phyloP scores from a whole-genome alignment of 1,140 invertebrate genomes.

The Augochlora pura region DNA sequence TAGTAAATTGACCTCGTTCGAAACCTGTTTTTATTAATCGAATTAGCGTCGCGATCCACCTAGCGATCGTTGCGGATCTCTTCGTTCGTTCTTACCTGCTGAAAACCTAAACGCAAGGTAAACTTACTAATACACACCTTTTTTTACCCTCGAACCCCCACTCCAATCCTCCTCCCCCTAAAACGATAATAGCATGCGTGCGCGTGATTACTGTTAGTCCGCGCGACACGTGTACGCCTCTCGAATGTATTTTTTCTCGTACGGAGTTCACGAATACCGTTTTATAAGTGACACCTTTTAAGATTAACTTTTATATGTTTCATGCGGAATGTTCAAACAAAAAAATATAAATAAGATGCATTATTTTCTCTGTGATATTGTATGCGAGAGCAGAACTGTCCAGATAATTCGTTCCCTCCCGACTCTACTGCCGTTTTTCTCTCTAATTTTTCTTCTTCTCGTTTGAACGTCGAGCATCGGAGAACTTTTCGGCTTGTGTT shows the following conservation, averaged over 20 bases:
- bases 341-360: slow-evolving; percentile 50
- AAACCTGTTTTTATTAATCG: neutral
- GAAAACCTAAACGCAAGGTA: slow-evolving; percentile 5
- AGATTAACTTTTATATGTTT: slow-evolving; percentile 54
- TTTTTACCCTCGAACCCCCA: neutral
- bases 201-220: slow-evolving; percentile 26
- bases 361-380: slow-evolving; percentile 48
- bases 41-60: slow-evolving; percentile 12
- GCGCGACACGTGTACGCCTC: slow-evolving; percentile 36
- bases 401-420: slow-evolving; percentile 1
- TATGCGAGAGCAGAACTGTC: slow-evolving; percentile 29
- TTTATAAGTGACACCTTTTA: slow-evolving; percentile 53
- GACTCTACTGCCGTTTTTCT: neutral
- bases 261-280: slow-evolving; percentile 37
- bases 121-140: slow-evolving; percentile 30
- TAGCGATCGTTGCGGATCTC: neutral
- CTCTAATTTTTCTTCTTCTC: neutral
- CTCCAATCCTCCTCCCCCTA: no score
- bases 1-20: slow-evolving; percentile 45
- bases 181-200: slow-evolving; percentile 1
- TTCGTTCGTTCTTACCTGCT: neutral
- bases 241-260: slow-evolving; percentile 34
- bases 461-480: neutral
- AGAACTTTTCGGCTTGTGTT: neutral
- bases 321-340: slow-evolving; percentile 48